Conservation (phyloP, 2,113 vertebrate genomes). For the Callionymus lyra region DNA sequence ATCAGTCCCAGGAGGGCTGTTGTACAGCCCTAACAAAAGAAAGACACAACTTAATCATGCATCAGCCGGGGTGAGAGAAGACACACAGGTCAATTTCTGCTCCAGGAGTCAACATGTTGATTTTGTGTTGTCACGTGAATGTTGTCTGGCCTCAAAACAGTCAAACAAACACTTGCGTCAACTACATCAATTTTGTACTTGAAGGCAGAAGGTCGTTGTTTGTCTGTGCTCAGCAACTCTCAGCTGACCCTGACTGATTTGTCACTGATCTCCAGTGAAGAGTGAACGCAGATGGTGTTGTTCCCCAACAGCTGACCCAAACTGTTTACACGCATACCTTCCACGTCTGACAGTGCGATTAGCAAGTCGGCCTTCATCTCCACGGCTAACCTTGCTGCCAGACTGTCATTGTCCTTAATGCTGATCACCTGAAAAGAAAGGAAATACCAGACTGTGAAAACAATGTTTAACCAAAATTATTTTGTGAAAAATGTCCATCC, state of each 20-base stretch:
- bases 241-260: conserved; percentile 18
- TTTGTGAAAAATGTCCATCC: too few relatives aligned
- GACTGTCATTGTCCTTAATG: conserved; percentile 96
- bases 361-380: conserved; percentile 97
- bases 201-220: conserved; percentile 30
- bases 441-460: background rate
- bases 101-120: background rate
- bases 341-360: conserved; percentile 90
- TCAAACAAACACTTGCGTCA: conserved; percentile 2
- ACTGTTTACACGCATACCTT: conserved; percentile 69
- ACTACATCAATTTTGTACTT: conserved; percentile 23
- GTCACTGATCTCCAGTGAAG: conserved; percentile 5
- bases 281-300: conserved; percentile 39
- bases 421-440: conserved; percentile 81
- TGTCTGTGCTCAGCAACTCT: conserved; percentile 20
- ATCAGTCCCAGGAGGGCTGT: conserved; percentile 90
- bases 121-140: background rate
- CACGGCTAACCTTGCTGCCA: conserved; percentile 90
- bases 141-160: background rate
- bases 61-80: too few relatives aligned
- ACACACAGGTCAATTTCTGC: too few relatives aligned
- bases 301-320: conserved; percentile 34
- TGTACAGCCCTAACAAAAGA: conserved; percentile 78
- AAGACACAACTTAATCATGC: background rate
- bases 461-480: too few relatives aligned